Evolutionary conservation across 2,113 vertebrate species (phyloP), one percentile per base, ranked within the genome.

Genomic region (Grammomys dolichurus): DNA sequence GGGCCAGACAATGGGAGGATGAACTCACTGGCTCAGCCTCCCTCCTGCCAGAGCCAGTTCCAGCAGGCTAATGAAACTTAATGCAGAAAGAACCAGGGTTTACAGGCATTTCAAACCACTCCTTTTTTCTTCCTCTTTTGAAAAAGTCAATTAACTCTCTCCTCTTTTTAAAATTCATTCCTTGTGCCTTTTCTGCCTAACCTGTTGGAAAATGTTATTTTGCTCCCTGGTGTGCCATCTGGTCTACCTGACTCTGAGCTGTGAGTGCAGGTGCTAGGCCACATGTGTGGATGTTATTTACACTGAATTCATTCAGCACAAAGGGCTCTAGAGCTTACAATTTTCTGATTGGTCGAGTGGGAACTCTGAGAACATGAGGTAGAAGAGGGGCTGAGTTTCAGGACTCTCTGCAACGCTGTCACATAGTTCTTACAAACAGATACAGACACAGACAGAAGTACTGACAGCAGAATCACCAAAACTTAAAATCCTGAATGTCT

Each of bases 61-160:
- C 3, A 31, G 85, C 1, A 43, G 20, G 33, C 63, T 80, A 56
- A 94, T 8, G 54, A 43, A 43, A 95, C 36, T 26, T 19, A 63
- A 70, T 46, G 63, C 7, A 20, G 56, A 76, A 86, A 90, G 86
- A 3, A 19, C 56, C 6, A 16, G 31, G 40, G 14, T 85, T 90
- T 77, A 95, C 85, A 92, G 77, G 33, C 46, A 67, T 73, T 91
- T 93, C 77, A 92, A 90, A 95, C 91, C 33, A 36, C 58, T 6
- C 80, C 46, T 5, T 60, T 60, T 14, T 51, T 33, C 13, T 56
- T 17, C 31, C 2, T 69, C 19, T 36, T 46, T 11, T 22, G 58
- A 88, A 80, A 3, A 84, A n/a, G 24, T 56, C 19, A 36, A 20
- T 69, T 56, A 67, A 82, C 46, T 94, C 40, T 73, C 77, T 75